Conservation (phyloP, 2,113 vertebrate genomes). For the Pelecanus crispus region DNA sequence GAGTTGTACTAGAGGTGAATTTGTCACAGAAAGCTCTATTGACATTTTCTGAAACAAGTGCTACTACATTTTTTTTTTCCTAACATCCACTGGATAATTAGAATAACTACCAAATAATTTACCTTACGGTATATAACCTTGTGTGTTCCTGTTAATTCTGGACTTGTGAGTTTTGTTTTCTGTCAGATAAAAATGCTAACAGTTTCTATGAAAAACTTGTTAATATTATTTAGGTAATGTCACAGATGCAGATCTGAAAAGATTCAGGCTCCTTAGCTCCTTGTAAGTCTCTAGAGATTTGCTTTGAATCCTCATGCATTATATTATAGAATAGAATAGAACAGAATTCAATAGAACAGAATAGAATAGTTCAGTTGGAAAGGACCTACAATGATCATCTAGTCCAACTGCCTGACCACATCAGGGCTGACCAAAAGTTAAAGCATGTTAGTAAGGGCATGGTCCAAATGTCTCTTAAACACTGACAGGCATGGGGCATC, state of each 20-base stretch:
- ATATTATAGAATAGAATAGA: neutral
- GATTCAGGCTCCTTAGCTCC: neutral
- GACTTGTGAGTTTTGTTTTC: neutral
- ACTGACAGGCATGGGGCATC: no score
- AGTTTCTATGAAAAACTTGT: neutral
- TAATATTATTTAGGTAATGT: neutral
- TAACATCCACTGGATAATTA: neutral
- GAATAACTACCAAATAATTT: neutral
- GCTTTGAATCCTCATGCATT: neutral
- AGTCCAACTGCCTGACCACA: no score
- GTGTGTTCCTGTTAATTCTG: neutral
- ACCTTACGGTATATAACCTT: neutral
- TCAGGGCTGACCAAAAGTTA: no score
- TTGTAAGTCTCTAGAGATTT: neutral
- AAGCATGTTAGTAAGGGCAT: no score
- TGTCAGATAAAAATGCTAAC: neutral
- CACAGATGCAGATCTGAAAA: neutral
- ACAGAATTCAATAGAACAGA: no score
- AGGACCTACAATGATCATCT: no score
- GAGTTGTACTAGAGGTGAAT: neutral
- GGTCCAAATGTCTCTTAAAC: no score
- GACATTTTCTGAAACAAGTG: neutral
- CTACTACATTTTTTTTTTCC: neutral
- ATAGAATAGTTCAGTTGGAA: neutral
- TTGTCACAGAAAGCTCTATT: neutral